These are phyloP conservation scores for Actinernus sp. DNA, from an alignment of 92 coral and sea anemone genomes.

Conservation along the genomic window DNA sequence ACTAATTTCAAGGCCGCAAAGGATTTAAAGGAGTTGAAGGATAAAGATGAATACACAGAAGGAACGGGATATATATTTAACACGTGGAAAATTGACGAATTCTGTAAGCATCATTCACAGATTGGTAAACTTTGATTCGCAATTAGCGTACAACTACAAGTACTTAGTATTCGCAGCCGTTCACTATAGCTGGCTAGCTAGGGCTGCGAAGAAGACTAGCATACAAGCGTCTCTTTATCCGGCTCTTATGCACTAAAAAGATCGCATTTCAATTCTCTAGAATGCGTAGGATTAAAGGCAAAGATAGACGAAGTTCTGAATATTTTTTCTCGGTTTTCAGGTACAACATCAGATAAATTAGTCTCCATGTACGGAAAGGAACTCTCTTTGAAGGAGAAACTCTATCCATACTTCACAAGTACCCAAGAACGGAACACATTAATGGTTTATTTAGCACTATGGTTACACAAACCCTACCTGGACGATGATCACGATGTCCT, in stretches of 20 bases:
- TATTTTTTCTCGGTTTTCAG: conserved; percentile 31
- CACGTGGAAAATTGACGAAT: conserved; percentile 83
- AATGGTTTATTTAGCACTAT: conserved; percentile 83
- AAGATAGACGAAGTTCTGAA: background rate
- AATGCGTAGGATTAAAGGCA: too few species aligned
- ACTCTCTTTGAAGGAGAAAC: conserved; percentile 79
- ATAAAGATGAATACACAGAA: conserved; percentile 7
- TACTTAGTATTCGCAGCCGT: too few species aligned
- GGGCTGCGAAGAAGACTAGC: too few species aligned
- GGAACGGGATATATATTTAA: conserved; percentile 50
- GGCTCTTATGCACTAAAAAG: too few species aligned
- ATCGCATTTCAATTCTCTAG: too few species aligned
- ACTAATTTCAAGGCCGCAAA: conserved; percentile 74
- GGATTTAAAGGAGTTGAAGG: conserved; percentile 68
- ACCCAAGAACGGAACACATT: conserved; percentile 76
- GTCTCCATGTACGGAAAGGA: conserved; percentile 70
- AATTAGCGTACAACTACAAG: too few species aligned
- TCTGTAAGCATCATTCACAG: conserved; percentile 94
- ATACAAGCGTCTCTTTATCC: too few species aligned
- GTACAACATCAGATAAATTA: conserved; percentile 72
- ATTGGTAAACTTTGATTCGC: too few species aligned
- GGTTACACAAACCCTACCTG: conserved; percentile 94
- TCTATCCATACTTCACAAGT: conserved; percentile 68
- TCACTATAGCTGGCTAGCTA: too few species aligned
- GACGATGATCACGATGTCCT: conserved; percentile 61